Evolutionary conservation across 2,113 vertebrate genomes (phyloP).

Genomic region (Triplophysa siluroides): DNA sequence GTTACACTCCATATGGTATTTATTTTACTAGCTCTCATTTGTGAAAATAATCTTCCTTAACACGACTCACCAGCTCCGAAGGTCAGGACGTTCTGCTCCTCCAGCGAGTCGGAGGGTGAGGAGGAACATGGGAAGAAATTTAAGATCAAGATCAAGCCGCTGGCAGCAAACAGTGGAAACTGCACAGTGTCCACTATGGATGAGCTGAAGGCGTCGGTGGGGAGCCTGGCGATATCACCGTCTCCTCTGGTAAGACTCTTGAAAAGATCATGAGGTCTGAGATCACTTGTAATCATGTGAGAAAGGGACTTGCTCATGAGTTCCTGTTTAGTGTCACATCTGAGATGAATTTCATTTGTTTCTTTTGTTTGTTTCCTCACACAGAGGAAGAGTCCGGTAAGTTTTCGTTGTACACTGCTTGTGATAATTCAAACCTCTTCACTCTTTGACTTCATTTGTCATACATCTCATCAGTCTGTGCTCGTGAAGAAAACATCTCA

Average conservation of each 20-base stretch:
- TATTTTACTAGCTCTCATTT: neutral
- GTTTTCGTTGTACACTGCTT: constrained; percentile 45
- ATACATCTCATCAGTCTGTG: neutral
- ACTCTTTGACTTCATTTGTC: neutral
- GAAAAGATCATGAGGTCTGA: neutral
- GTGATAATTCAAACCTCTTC: neutral
- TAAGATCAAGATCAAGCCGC: constrained; percentile 94
- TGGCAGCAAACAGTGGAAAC: constrained; percentile 83
- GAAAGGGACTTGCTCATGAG: neutral
- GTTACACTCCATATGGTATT: too few relatives aligned
- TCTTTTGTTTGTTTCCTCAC: constrained; percentile 46
- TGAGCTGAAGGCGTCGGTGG: constrained; percentile 91
- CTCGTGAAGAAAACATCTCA: neutral
- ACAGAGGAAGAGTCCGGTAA: constrained; percentile 98
- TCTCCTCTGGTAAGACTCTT: constrained; percentile 86
- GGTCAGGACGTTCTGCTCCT: constrained; percentile 94
- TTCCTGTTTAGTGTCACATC: too few relatives aligned
- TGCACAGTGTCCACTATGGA: constrained; percentile 85
- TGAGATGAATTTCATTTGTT: constrained; percentile 38
- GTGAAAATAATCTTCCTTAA: constrained; percentile 78
- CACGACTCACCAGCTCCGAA: constrained; percentile 80
- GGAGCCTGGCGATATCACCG: constrained; percentile 91
- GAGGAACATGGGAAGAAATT: constrained; percentile 93
- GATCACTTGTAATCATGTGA: neutral
- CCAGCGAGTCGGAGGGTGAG: constrained; percentile 95